A percentile compares a stretch with the other conserved stretches of the same genome.
Evolutionary conservation across 2,888 invertebrate genomes (phyloP).

Genomic region (Gari tellinella): DNA sequence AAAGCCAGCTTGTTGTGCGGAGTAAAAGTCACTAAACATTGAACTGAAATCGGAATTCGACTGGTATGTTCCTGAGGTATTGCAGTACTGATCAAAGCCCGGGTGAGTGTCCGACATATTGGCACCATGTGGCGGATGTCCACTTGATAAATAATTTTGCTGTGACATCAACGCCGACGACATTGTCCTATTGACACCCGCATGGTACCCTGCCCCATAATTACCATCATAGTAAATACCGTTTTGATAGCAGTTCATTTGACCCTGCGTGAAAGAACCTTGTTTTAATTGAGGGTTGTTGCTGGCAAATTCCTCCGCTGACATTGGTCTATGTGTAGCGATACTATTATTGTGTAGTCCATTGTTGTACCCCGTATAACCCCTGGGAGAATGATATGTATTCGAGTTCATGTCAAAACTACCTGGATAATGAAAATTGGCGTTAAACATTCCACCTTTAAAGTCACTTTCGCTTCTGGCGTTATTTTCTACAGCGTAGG

Average conservation of each 20-base stretch:
- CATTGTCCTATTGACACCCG: slow-evolving; percentile 68
- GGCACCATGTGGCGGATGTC: slow-evolving; percentile 48
- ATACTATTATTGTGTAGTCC: slow-evolving; percentile 51
- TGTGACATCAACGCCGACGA: slow-evolving; percentile 53
- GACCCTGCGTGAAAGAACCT: slow-evolving; percentile 49
- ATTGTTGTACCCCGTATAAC: slow-evolving; percentile 64
- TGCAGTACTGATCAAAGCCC: slow-evolving; percentile 55
- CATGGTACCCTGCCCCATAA: slow-evolving; percentile 66
- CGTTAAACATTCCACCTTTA: slow-evolving; percentile 60
- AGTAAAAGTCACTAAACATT: slow-evolving; percentile 67
- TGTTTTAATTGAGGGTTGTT: slow-evolving; percentile 60
- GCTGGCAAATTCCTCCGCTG: slow-evolving; percentile 44
- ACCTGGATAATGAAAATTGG: slow-evolving; percentile 54
- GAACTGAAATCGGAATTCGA: slow-evolving; percentile 60
- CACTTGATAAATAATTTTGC: slow-evolving; percentile 48
- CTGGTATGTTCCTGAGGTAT: slow-evolving; percentile 29
- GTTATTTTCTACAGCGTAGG: slow-evolving; percentile 52
- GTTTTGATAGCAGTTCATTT: slow-evolving; percentile 56
- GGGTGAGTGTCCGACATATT: slow-evolving; percentile 54
- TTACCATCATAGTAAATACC: slow-evolving; percentile 66
- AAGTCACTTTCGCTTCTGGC: slow-evolving; percentile 47
- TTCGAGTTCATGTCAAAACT: slow-evolving; percentile 66
- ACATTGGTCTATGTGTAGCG: slow-evolving; percentile 52
- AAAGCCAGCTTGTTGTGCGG: slow-evolving; percentile 58
- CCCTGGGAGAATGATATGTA: slow-evolving; percentile 54